A percentile compares a stretch with the other conserved stretches of the same genome.
Conservation (phyloP, 2,797 vertebrate genomes). For the Acropternis orthonyx region DNA sequence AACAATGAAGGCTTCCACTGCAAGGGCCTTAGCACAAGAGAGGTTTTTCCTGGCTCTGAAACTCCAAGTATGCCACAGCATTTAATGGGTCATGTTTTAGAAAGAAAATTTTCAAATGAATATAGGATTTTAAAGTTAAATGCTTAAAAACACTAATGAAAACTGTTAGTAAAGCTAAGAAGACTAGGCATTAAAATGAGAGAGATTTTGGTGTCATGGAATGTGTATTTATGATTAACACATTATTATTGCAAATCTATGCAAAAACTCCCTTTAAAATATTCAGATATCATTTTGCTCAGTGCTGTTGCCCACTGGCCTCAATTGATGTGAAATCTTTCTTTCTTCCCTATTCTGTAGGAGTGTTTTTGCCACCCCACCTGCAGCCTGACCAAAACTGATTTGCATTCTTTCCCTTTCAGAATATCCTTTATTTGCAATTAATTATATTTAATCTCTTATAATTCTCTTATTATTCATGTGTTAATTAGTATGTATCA, state of each 20-base stretch:
- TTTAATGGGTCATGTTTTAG: background rate
- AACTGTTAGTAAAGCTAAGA: background rate
- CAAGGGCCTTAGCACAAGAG: background rate
- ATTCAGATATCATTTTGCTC: background rate
- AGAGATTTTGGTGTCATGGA: background rate
- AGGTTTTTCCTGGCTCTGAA: background rate
- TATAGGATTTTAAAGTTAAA: background rate
- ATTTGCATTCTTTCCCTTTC: conserved; percentile 5
- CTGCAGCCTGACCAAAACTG: background rate
- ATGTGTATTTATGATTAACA: background rate
- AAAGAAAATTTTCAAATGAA: background rate
- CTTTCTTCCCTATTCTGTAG: background rate
- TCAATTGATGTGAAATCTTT: background rate
- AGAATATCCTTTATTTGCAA: conserved; percentile 27
- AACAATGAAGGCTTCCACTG: background rate
- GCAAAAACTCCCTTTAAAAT: background rate
- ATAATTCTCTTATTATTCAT: conserved; percentile 17
- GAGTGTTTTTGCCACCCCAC: background rate
- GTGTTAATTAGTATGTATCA: conserved; percentile 31
- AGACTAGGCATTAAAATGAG: background rate
- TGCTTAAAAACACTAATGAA: background rate
- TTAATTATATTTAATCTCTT: conserved; percentile 43
- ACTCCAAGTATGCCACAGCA: background rate
- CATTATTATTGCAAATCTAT: background rate
- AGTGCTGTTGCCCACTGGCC: background rate